A percentile compares a stretch with the other conserved stretches of the same genome.
Evolutionary conservation across 2,113 vertebrate genomes (phyloP).

Genomic region (Vulpes vulpes): DNA sequence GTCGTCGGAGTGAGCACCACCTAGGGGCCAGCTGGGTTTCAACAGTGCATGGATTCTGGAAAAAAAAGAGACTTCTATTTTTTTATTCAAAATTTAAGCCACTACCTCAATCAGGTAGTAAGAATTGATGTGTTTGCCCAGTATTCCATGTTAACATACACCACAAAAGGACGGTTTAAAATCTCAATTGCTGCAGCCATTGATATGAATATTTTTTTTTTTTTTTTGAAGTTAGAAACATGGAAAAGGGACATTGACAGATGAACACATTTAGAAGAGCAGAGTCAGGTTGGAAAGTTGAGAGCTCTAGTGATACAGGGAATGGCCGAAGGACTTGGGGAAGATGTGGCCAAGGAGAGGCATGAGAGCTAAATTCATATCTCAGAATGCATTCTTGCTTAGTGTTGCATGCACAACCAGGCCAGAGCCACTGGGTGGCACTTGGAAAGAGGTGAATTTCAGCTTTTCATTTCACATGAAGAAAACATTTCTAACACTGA

Average conservation of each 20-base stretch:
- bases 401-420: not conserved
- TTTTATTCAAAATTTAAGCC: not conserved
- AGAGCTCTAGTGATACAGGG: not conserved
- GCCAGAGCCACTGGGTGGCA: constrained; percentile 51
- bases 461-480: not conserved
- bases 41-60: not conserved
- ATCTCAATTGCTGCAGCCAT: not conserved
- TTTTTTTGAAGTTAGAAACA: not conserved
- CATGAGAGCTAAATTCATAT: not conserved
- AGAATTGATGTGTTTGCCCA: not conserved
- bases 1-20: not conserved
- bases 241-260: not conserved
- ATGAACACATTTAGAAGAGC: not conserved
- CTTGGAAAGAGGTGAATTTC: constrained; percentile 18
- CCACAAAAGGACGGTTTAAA: not conserved
- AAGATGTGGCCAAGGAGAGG: not conserved
- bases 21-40: not conserved
- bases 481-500: not conserved
- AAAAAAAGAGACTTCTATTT: not conserved
- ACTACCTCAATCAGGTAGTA: not conserved
- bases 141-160: not conserved
- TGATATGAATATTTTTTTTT: not conserved
- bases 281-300: not conserved
- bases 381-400: not conserved
- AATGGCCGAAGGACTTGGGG: not conserved